Evolutionary conservation across 1,140 invertebrate genomes (phyloP), one percentile per base, ranked within the genome.

Genomic region (Penaeus indicus): DNA sequence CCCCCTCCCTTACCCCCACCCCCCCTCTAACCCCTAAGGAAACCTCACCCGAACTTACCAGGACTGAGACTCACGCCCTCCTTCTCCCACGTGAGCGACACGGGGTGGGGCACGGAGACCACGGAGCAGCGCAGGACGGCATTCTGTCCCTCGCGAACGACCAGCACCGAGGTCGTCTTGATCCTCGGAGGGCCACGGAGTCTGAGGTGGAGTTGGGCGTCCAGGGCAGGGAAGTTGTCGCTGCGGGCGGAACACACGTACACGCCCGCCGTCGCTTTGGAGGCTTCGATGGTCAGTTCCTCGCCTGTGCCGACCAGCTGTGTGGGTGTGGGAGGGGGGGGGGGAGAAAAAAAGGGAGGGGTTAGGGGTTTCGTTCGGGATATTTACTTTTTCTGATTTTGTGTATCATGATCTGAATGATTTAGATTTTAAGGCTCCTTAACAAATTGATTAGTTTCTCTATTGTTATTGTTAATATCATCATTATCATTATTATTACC

Each of bases 141-240:
- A 22, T 69, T 18, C 63, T 90, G 32, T 16, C 90, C 90, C 67
- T 88, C 83, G 8, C 83, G 75, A 22, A 86, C 88, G 8, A 83
- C 84, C 42, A 90, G 69, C 27, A 88, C 86, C n/a, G 82, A 75
- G 54, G 85, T 77, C 0, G 90, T 84, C 62, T 85, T 89, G 69
- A 91, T 91, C 18, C 64, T 42, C 4, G 90, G 90, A 5, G 90
- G 88, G 5, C 90, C 90, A n/a, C 89, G 47, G 5, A 91, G 61
- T 3, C 90, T 69, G 16, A 91, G 84, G 63, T 91, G 90, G 18
- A 91, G 85, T 21, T 86, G 86, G 42, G 86, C 90, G n/a, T 89
- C 89, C 1, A 90, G 69, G 21, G 89, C 84, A 27, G 85, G 64
- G 67, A 86, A 91, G 0, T 84, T 86, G 0, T 75, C 78, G 47